Percentiles rank a stretch among this genome's conserved stretches.
Evolutionary conservation across 2,888 invertebrate genomes (phyloP).

Genomic region (Biston betularia): DNA sequence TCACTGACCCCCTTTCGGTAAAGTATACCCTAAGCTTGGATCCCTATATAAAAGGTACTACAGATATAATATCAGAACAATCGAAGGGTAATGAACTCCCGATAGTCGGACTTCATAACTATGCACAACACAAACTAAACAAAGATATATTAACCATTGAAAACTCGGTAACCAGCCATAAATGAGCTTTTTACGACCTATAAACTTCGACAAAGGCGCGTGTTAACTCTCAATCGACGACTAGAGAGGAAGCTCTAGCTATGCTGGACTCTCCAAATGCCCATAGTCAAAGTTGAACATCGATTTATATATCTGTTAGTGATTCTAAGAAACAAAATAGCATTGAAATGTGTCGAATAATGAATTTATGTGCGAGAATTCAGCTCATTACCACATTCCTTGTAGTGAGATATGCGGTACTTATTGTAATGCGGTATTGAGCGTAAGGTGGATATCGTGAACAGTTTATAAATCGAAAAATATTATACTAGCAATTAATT

Average conservation of each 20-base stretch:
- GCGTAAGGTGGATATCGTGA: conserved; percentile 1
- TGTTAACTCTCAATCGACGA: conserved; percentile 45
- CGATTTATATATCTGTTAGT: conserved; percentile 59
- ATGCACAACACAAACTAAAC: conserved; percentile 62
- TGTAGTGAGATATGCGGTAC: conserved; percentile 15
- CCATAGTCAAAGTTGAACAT: conserved; percentile 57
- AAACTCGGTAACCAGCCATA: conserved; percentile 59
- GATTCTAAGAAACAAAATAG: conserved; percentile 70
- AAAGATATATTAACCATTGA: conserved; percentile 72
- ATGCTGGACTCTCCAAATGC: conserved; percentile 58
- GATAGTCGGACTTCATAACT: conserved; percentile 59
- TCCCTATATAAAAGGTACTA: no score
- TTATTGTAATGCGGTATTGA: conserved; percentile 5
- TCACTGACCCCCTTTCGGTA: not conserved
- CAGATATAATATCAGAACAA: conserved; percentile 27
- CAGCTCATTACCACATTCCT: conserved; percentile 29
- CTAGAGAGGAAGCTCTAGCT: conserved; percentile 57
- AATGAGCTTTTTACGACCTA: conserved; percentile 56
- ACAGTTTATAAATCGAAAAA: not conserved
- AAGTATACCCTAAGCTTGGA: not conserved
- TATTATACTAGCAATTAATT: not conserved
- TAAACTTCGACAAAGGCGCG: conserved; percentile 46
- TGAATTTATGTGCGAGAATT: conserved; percentile 49
- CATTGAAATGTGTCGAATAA: conserved; percentile 61
- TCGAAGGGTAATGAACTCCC: conserved; percentile 35